Evolutionary conservation across 2,113 vertebrate genomes (phyloP), one percentile per base, ranked within the genome.

Genomic region (Chrysochloris asiatica): DNA sequence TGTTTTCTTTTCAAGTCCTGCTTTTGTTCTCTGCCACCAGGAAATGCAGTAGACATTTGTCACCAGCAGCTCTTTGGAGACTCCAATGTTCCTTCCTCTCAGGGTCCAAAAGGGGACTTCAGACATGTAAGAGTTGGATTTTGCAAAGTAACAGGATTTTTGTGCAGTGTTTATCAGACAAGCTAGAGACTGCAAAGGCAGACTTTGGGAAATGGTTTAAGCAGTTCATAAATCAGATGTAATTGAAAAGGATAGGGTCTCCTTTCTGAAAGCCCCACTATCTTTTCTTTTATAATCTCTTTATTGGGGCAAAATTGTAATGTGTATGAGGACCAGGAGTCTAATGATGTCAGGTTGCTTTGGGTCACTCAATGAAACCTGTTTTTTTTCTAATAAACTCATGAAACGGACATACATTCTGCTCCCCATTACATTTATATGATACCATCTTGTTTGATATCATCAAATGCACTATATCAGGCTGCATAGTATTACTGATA

Each of bases 201-300:
- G 94, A 84, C 80, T 90, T 94, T 89, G 94, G 86, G 78, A 96
- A 95, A 84, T 24, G 41, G 88, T 85, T 93, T 73, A 94, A 95
- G 78, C 94, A 97, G 92, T 94, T 93, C 94, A 95, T 96, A 96
- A 97, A 96, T 95, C 91, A 95, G 63, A 82, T 63, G 41, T 85
- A 84, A 95, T 83, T 91, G 88, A 91, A 93, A 90, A 85, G 63
- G 81, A 89, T 52, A 63, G 50, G 45, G n/a, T 94, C 69, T 90
- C 75, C 75, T 94, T 95, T 92, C 41, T 56, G 72, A 93, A 92
- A 83, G 52, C 14, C 41, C 82, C 33, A n/a, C 0, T n/a, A 88
- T 89, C 52, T 75, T 92, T 89, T 80, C 48, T 82, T 90, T 81
- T 81, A 69, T 65, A 86, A 84, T 90, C 77, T 89, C 81, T 95